These are phyloP conservation scores for Plutella xylostella DNA, from an alignment of 2,888 invertebrate genomes.

Conservation along the genomic window DNA sequence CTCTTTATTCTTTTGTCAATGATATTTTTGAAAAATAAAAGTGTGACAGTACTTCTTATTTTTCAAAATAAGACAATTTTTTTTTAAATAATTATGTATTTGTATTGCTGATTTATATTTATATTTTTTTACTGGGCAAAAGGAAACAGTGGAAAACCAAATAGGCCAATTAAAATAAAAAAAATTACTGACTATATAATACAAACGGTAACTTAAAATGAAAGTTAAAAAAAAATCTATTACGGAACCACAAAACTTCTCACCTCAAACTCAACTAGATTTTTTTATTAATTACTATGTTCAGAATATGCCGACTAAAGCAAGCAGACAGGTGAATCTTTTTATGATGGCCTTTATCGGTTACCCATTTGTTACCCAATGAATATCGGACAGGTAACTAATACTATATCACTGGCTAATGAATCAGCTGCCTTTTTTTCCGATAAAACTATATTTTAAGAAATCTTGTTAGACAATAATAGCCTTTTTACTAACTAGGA, in stretches of 20 bases:
- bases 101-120: too few species aligned
- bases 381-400: conserved; percentile 29
- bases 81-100: too few species aligned
- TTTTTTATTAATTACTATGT: conserved; percentile 60
- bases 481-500: not conserved
- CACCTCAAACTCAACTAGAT: conserved; percentile 31
- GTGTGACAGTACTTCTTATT: too few species aligned
- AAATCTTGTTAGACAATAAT: conserved; percentile 1
- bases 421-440: conserved; percentile 18
- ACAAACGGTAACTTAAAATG: too few species aligned
- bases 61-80: too few species aligned
- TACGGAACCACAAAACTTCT: not conserved
- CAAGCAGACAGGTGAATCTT: conserved; percentile 52
- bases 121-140: too few species aligned
- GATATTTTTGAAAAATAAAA: too few species aligned
- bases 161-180: too few species aligned
- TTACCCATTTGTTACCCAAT: conserved; percentile 48
- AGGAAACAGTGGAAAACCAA: too few species aligned
- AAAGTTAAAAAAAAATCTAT: not conserved
- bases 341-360: conserved; percentile 55
- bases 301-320: conserved; percentile 37
- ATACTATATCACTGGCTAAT: conserved; percentile 23
- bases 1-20: too few species aligned
- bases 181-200: too few species aligned
- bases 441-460: conserved; percentile 1